Evolutionary conservation across 2,113 vertebrate genomes (phyloP).

Genomic region (Paradoxurus hermaphroditus): DNA sequence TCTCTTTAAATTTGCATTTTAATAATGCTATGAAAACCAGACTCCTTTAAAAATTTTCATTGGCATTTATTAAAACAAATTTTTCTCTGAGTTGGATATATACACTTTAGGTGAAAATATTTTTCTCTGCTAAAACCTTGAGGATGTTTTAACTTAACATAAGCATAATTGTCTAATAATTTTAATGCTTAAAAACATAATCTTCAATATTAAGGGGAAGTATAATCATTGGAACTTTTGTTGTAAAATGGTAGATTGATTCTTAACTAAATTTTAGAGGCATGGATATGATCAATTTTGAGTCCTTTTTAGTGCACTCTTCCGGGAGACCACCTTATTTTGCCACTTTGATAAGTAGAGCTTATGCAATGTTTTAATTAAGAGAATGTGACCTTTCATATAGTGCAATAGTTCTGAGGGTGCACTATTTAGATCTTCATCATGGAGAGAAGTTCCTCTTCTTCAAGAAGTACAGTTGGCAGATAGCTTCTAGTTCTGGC

Average conservation of each 20-base stretch:
- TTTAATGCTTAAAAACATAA: background rate
- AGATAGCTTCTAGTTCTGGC: background rate
- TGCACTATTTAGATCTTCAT: background rate
- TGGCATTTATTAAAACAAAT: background rate
- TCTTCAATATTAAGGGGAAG: background rate
- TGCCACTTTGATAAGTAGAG: background rate
- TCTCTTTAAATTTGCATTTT: background rate
- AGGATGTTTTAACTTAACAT: background rate
- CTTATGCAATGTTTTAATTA: background rate
- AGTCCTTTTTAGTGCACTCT: background rate
- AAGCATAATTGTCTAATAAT: slow-evolving; percentile 11
- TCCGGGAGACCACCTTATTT: background rate
- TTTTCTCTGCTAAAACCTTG: slow-evolving; percentile 32
- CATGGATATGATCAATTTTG: background rate
- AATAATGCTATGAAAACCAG: background rate
- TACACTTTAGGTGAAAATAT: background rate
- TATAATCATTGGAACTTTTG: background rate
- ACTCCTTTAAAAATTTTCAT: background rate
- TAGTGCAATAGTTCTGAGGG: background rate
- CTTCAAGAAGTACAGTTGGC: background rate
- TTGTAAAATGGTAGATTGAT: slow-evolving; percentile 4
- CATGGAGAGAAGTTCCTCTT: background rate
- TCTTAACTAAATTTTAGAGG: background rate
- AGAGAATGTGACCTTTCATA: background rate
- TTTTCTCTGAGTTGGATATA: slow-evolving; percentile 2